Percentiles rank a stretch among this genome's conserved stretches.
Conservation (phyloP, 2,797 vertebrate genomes). For the Pipistrellus kuhlii region DNA sequence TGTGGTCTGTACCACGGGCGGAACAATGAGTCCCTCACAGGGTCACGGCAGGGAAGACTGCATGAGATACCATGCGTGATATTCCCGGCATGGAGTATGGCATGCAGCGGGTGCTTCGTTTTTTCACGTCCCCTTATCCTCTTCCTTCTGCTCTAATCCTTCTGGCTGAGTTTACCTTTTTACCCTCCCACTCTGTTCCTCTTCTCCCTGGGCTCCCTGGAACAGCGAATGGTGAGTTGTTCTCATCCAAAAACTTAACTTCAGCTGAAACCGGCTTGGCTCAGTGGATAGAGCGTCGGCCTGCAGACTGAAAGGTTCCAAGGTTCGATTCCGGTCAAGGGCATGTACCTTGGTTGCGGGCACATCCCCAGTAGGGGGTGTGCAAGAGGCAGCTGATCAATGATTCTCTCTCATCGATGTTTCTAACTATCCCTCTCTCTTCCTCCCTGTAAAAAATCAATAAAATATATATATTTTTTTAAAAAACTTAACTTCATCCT, state of each 20-base stretch:
- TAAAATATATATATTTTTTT: too few relatives aligned
- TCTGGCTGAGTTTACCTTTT: constrained; percentile 39
- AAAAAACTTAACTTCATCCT: neutral
- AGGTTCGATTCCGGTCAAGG: too few relatives aligned
- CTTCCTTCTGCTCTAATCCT: neutral
- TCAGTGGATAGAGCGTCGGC: too few relatives aligned
- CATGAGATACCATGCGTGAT: neutral
- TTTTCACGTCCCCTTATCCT: neutral
- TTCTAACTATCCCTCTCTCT: too few relatives aligned
- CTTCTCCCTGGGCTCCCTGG: neutral
- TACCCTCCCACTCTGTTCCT: neutral
- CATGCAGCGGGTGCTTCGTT: neutral
- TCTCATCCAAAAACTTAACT: neutral
- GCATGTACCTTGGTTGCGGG: too few relatives aligned
- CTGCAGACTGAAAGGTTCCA: too few relatives aligned
- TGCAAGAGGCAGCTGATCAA: too few relatives aligned
- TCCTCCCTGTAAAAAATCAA: too few relatives aligned
- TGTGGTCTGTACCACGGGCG: neutral
- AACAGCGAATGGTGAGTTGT: neutral
- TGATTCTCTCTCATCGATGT: too few relatives aligned
- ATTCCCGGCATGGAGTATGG: neutral
- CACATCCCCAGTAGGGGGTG: too few relatives aligned
- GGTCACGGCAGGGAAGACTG: neutral
- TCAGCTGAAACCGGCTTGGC: too few relatives aligned
- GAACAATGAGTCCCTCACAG: neutral